Percentiles rank a stretch among this genome's conserved stretches.
Conservation (phyloP, 2,888 invertebrate genomes). For the Meiosimyza platycephala region DNA sequence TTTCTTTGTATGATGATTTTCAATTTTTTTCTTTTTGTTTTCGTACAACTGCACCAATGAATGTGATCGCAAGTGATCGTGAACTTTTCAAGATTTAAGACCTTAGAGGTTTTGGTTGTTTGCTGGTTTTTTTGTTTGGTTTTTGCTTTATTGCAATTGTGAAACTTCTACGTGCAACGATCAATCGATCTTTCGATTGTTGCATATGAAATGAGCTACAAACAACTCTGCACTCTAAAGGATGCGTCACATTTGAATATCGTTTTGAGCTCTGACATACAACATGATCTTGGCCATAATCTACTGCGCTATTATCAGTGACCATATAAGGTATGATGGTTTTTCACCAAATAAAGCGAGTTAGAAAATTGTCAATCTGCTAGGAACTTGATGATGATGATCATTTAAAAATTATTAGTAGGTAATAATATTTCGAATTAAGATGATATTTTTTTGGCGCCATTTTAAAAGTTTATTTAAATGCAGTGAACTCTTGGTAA, state of each 20-base stretch:
- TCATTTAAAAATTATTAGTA: too few relatives aligned
- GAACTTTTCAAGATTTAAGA: conserved; percentile 27
- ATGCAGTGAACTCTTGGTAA: too few relatives aligned
- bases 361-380: conserved; percentile 29
- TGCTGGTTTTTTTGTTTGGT: not conserved
- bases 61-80: conserved; percentile 27
- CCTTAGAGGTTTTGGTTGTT: not conserved
- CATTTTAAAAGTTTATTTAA: too few relatives aligned
- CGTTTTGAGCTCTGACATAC: not conserved
- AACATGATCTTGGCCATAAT: not conserved
- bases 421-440: too few relatives aligned
- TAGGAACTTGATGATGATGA: not conserved
- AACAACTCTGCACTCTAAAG: not conserved
- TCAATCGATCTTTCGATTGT: conserved; percentile 30
- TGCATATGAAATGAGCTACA: conserved; percentile 31
- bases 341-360: conserved; percentile 22
- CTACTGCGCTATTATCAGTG: conserved; percentile 7
- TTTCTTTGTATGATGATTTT: conserved; percentile 31
- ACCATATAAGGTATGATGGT: conserved; percentile 25
- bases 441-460: too few relatives aligned
- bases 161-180: not conserved
- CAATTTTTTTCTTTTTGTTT: not conserved
- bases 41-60: not conserved
- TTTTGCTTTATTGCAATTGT: not conserved
- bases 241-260: conserved; percentile 36